Conservation (phyloP, 2,797 vertebrate species). For the Neostethus bicornis region DNA sequence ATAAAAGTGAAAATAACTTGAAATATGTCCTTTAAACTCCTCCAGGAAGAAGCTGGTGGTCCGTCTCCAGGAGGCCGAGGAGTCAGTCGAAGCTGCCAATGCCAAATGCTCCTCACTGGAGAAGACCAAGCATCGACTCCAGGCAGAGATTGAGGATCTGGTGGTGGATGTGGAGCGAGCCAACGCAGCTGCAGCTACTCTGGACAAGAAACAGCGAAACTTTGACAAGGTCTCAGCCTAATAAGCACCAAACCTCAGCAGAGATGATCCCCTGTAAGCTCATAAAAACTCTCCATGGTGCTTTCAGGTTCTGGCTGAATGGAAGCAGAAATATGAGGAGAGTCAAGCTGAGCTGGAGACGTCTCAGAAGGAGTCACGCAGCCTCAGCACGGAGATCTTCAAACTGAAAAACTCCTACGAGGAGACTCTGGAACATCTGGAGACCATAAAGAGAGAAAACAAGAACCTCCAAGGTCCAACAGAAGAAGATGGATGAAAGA, state of each 20-base stretch:
- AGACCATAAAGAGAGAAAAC: conserved; percentile 88
- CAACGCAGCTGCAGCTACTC: conserved; percentile 83
- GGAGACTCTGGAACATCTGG: conserved; percentile 86
- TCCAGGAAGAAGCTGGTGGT: conserved; percentile 90
- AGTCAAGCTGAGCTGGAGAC: conserved; percentile 86
- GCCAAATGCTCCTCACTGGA: conserved; percentile 93
- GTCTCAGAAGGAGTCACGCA: conserved; percentile 84
- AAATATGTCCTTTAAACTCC: too few relatives aligned
- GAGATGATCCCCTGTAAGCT: too few relatives aligned
- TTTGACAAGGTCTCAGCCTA: conserved; percentile 84
- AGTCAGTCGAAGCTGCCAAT: conserved; percentile 85
- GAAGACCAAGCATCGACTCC: conserved; percentile 93
- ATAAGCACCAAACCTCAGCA: too few relatives aligned
- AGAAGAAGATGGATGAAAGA: too few relatives aligned
- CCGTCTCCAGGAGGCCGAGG: conserved; percentile 90
- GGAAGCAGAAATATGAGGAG: conserved; percentile 90
- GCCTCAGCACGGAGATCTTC: conserved; percentile 87
- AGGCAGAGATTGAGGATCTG: conserved; percentile 92
- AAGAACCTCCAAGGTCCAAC: conserved; percentile 84
- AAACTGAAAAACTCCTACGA: too few relatives aligned
- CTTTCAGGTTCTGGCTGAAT: conserved; percentile 79
- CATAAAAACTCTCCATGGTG: too few relatives aligned
- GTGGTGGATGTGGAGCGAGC: conserved; percentile 88
- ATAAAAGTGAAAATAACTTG: too few relatives aligned
- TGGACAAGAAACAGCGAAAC: conserved; percentile 94